phyloP scores from a whole-genome alignment of 92 coral and sea anemone genomes.

The Umimayanthus chanpuru region DNA sequence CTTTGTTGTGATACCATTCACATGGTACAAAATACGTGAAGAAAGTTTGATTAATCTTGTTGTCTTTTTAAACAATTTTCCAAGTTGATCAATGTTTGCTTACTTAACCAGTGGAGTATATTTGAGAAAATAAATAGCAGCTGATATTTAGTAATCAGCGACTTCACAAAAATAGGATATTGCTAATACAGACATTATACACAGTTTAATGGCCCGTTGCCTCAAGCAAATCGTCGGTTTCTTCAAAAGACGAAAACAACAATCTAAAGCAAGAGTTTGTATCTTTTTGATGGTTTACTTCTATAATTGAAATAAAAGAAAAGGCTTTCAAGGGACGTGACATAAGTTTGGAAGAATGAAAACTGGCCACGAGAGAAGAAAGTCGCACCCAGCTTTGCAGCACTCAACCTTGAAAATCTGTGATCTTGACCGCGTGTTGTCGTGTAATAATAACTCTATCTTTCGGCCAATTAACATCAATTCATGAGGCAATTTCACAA shows the following conservation, averaged over 20 bases:
- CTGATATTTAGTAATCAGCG: constrained; percentile 40
- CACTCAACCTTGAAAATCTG: constrained; percentile 10
- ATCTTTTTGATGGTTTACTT: neutral
- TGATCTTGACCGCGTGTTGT: constrained; percentile 47
- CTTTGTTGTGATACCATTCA: constrained; percentile 24
- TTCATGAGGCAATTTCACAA: constrained; percentile 32
- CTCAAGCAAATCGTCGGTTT: constrained; percentile 40
- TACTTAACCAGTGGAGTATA: constrained; percentile 47
- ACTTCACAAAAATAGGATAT: constrained; percentile 32
- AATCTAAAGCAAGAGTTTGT: constrained; percentile 22
- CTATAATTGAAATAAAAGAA: neutral
- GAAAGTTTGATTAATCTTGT: constrained; percentile 34
- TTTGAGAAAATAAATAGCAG: constrained; percentile 37
- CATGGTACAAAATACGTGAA: constrained; percentile 5
- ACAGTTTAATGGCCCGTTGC: constrained; percentile 38
- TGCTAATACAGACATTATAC: constrained; percentile 39
- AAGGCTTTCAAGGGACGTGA: neutral
- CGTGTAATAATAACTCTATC: constrained; percentile 36
- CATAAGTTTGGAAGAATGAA: neutral
- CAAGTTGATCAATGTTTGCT: constrained; percentile 46
- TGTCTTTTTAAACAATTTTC: constrained; percentile 32
- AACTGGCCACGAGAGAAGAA: neutral
- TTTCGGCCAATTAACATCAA: constrained; percentile 49
- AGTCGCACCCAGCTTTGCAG: neutral
- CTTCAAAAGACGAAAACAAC: constrained; percentile 33